Conservation (phyloP, 2,113 vertebrate species). For the Otis tarda region DNA sequence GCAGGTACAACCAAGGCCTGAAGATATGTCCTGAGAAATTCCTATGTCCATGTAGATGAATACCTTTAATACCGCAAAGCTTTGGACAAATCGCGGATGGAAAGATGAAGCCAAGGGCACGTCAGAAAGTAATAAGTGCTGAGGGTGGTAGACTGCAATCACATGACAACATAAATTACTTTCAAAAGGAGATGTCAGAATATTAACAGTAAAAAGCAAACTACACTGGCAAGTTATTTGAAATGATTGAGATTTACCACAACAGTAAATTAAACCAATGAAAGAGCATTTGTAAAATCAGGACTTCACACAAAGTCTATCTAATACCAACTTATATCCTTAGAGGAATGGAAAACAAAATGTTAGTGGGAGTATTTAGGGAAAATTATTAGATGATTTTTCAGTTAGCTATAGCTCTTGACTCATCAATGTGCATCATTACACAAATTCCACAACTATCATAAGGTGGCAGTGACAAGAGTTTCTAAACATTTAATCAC, state of each 20-base stretch:
- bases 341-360: background rate
- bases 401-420: background rate
- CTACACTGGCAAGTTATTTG: background rate
- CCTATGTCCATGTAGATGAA: background rate
- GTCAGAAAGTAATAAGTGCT: background rate
- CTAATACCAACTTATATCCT: background rate
- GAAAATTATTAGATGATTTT: background rate
- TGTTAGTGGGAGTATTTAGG: background rate
- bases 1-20: background rate
- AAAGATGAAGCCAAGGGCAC: background rate
- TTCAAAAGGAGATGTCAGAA: background rate
- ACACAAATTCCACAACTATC: background rate
- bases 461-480: background rate
- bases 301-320: background rate
- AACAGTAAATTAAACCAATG: background rate
- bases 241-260: background rate
- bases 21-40: background rate
- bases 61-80: background rate
- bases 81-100: background rate
- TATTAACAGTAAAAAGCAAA: background rate
- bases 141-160: background rate
- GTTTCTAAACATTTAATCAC: background rate
- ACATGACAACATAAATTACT: background rate
- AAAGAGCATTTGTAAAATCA: background rate
- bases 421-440: background rate